Evolutionary conservation across 1,140 invertebrate species (phyloP), one percentile per base, ranked within the genome.

Genomic region (Cryptotermes secundus): DNA sequence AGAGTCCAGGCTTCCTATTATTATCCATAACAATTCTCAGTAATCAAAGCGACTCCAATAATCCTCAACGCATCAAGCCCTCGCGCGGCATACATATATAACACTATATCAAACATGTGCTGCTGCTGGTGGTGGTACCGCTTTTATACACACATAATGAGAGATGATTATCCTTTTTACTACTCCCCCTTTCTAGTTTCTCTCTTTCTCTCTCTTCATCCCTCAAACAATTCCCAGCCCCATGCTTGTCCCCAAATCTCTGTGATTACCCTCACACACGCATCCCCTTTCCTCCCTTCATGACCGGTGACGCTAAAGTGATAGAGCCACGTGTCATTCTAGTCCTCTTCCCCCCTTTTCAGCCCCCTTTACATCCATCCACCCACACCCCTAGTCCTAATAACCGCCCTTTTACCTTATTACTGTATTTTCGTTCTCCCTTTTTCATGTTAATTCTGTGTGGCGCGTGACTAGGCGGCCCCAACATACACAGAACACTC

Each of bases 111-210:
- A 72, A n/a, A n/a, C 59, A 72, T 72, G 59, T 72, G 59, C n/a
- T n/a, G n/a, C n/a, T 9, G 53, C 53, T 19, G 53, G 6, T 19
- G 53, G 16, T 7, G 19, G 53, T n/a, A 31, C 59, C 26, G 59
- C 59, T 72, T 72, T 72, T 72, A 72, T 72, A 72, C 59, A 72
- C 59, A 72, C 59, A 72, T 72, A 72, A 72, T 72, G 59, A 72
- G 59, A 72, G 59, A n/a, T 72, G 59, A 72, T 72, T 72, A 72
- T 72, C 59, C 59, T 72, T 72, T 72, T 72, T 72, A 72, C 59
- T 72, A 72, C 59, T 72, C 59, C 26, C n/a, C 59, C 59, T 7
- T n/a, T 16, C 59, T 10, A 26, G 9, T 31, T 31, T 72, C n/a
- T n/a, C 1, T 31, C 59, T 31, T 7, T 31, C n/a, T n/a, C n/a